phyloP scores from a whole-genome alignment of 2,797 vertebrate species.

The Chelon auratus region DNA sequence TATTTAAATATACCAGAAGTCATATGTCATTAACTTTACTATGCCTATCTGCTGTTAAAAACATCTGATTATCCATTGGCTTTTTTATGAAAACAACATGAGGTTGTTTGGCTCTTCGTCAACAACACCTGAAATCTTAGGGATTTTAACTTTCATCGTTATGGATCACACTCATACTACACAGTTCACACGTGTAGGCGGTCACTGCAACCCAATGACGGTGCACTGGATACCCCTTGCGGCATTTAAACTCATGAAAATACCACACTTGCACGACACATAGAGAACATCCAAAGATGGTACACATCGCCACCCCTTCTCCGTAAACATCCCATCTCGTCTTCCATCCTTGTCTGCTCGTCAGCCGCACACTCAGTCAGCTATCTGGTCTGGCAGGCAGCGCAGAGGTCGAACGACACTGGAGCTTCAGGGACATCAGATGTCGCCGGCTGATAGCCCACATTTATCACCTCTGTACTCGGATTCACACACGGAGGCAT shows the following conservation, averaged over 20 bases:
- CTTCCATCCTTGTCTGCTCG: constrained; percentile 32
- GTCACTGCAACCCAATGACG: constrained; percentile 49
- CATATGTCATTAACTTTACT: not conserved
- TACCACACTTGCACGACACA: constrained; percentile 15
- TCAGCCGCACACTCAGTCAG: constrained; percentile 16
- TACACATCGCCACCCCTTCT: constrained; percentile 11
- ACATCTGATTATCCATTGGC: not conserved
- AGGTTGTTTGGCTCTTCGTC: no score
- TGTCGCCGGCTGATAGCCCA: constrained; percentile 55
- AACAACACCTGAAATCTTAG: not conserved
- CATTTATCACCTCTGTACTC: constrained; percentile 70
- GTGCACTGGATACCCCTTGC: constrained; percentile 11
- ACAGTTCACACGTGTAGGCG: not conserved
- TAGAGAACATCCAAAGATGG: constrained; percentile 31
- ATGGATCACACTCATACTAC: not conserved
- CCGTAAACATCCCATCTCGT: constrained; percentile 35
- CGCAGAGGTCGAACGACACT: constrained; percentile 36
- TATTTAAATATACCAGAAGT: no score
- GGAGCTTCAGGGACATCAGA: constrained; percentile 61
- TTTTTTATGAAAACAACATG: not conserved
- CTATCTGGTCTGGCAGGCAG: constrained; percentile 28
- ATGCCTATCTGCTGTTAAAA: not conserved
- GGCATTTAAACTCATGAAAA: constrained; percentile 6
- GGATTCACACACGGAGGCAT: constrained; percentile 54
- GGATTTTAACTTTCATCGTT: not conserved